phyloP scores from a whole-genome alignment of 2,888 invertebrate species.

The Phyllotreta striolata region DNA sequence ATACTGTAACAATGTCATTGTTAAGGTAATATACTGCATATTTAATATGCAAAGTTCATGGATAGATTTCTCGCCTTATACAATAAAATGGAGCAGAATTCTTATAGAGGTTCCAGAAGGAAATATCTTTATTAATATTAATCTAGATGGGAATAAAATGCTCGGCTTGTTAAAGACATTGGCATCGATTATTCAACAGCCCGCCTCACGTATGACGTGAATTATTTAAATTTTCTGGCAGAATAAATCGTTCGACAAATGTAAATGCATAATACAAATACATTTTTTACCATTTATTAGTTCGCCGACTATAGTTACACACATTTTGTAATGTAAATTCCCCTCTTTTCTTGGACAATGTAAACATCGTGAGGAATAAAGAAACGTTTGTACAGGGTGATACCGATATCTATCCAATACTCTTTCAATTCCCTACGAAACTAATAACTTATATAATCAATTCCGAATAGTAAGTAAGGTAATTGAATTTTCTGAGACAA shows the following conservation, averaged over 20 bases:
- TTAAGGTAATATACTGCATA: conserved; percentile 30
- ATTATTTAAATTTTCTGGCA: conserved; percentile 45
- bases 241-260: conserved; percentile 52
- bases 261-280: conserved; percentile 51
- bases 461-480: no score
- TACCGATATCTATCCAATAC: neutral
- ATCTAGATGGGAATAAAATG: no score
- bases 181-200: no score
- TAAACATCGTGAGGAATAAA: conserved; percentile 48
- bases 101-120: no score
- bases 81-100: no score
- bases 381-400: conserved; percentile 2
- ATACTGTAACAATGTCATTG: no score
- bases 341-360: conserved; percentile 48
- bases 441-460: no score
- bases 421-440: neutral
- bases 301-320: conserved; percentile 45
- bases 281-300: conserved; percentile 52
- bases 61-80: no score
- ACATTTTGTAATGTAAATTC: conserved; percentile 53
- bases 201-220: no score
- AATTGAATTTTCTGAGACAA: no score
- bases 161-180: no score
- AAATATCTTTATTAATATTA: no score
- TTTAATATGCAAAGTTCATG: conserved; percentile 42